These are phyloP conservation scores for Drosophila erecta DNA, from an alignment of 1,140 invertebrate species.

Conservation along the genomic window DNA sequence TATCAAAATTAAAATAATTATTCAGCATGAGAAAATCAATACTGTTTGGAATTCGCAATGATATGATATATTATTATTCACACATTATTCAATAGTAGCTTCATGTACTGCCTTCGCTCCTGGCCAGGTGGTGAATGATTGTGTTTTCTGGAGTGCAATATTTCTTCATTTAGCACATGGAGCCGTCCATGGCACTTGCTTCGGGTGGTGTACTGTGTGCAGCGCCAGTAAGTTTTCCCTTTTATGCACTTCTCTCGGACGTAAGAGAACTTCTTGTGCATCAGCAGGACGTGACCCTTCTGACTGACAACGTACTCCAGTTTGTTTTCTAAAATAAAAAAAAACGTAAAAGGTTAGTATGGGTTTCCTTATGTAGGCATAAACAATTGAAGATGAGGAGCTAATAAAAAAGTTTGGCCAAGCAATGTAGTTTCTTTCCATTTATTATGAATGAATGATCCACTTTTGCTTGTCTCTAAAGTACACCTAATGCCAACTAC, in stretches of 20 bases:
- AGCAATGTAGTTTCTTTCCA: slow-evolving; percentile 33
- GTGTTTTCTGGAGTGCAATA: slow-evolving; percentile 66
- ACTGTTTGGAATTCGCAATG: neutral
- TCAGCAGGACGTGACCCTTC: slow-evolving; percentile 70
- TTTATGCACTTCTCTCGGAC: slow-evolving; percentile 73
- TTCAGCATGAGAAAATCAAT: no score
- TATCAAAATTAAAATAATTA: no score
- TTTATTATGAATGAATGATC: slow-evolving; percentile 55
- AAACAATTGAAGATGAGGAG: neutral
- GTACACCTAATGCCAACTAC: slow-evolving; percentile 51
- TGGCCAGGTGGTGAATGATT: slow-evolving; percentile 53
- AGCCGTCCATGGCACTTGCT: slow-evolving; percentile 73
- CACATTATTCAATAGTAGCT: slow-evolving; percentile 10
- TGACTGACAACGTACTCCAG: slow-evolving; percentile 70
- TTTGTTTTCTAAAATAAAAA: slow-evolving; percentile 14
- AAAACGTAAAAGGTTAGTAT: slow-evolving; percentile 2
- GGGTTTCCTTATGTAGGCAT: neutral
- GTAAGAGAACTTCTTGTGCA: slow-evolving; percentile 63
- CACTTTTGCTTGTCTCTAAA: slow-evolving; percentile 34
- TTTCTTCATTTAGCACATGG: slow-evolving; percentile 57
- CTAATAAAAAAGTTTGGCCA: slow-evolving; percentile 2
- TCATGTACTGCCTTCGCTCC: slow-evolving; percentile 20
- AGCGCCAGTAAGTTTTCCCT: slow-evolving; percentile 78
- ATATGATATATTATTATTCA: no score
- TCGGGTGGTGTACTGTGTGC: slow-evolving; percentile 77